phyloP scores from a whole-genome alignment of 2,113 vertebrate genomes.

The Rhodinocichla rosea region DNA sequence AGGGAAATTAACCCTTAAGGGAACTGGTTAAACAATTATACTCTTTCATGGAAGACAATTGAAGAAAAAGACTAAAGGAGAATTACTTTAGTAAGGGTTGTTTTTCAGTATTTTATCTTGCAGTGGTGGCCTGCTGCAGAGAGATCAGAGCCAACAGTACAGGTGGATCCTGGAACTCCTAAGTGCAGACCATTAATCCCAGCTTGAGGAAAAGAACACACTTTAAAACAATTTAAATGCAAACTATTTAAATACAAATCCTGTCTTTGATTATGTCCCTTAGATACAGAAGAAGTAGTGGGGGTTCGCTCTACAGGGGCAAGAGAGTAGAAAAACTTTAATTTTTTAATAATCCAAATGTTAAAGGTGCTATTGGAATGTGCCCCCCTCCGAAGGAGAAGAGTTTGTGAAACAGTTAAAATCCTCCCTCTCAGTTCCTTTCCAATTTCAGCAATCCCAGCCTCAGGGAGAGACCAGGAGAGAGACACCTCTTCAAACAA shows the following conservation, averaged over 20 bases:
- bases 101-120: not conserved
- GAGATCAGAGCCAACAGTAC: not conserved
- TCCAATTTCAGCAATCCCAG: conserved; percentile 15
- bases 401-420: not conserved
- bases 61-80: not conserved
- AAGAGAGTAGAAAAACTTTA: not conserved
- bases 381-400: not conserved
- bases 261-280: not conserved
- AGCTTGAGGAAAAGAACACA: not conserved
- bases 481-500: conserved; percentile 47
- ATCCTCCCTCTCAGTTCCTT: not conserved
- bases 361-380: not conserved
- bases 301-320: not conserved
- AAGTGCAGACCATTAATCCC: conserved; percentile 40
- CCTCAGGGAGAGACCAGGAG: not conserved
- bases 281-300: not conserved
- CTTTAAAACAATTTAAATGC: conserved; percentile 20
- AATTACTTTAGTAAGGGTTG: not conserved
- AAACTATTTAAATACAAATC: conserved; percentile 13
- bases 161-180: not conserved
- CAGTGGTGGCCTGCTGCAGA: not conserved
- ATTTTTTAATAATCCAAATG: not conserved
- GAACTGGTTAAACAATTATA: not conserved
- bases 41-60: conserved; percentile 19
- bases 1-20: not conserved